Conservation (phyloP, 2,888 invertebrate species). For the Pseudoips prasinana region DNA sequence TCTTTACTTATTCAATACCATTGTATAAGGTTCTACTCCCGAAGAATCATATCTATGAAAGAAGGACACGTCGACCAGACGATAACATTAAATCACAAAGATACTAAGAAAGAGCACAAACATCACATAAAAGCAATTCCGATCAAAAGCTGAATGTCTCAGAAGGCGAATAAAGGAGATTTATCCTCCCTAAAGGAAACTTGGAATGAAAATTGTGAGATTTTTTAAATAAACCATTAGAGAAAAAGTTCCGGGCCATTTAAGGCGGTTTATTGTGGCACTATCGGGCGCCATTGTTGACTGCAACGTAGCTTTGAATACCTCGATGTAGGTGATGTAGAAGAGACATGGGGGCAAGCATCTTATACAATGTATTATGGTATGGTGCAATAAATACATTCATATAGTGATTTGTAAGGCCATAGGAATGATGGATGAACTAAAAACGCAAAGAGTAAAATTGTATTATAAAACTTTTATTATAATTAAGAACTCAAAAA, state of each 20-base stretch:
- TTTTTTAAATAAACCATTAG: constrained; percentile 80
- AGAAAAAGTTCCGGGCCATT: constrained; percentile 80
- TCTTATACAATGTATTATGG: too few species aligned
- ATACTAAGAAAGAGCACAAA: constrained; percentile 68
- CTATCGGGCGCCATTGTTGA: constrained; percentile 72
- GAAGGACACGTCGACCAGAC: constrained; percentile 56
- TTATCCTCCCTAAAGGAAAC: constrained; percentile 70
- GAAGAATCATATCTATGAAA: constrained; percentile 42
- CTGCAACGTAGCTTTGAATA: constrained; percentile 51
- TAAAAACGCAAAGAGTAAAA: constrained; percentile 29
- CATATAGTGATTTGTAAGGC: too few species aligned
- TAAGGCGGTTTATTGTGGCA: constrained; percentile 75
- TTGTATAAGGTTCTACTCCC: constrained; percentile 36
- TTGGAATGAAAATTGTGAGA: constrained; percentile 75
- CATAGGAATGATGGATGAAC: too few species aligned
- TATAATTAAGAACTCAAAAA: too few species aligned
- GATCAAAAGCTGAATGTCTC: constrained; percentile 75
- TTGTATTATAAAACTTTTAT: too few species aligned
- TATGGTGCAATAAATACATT: too few species aligned
- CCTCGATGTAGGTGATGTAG: constrained; percentile 26
- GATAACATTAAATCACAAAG: constrained; percentile 68
- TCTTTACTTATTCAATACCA: constrained; percentile 36
- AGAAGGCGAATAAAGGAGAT: constrained; percentile 70
- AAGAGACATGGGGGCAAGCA: constrained; percentile 14
- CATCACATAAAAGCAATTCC: constrained; percentile 76